A percentile compares a stretch with the other conserved stretches of the same genome.
These are phyloP conservation scores for Zoroaster sp. DNA, from an alignment of 53 echinoderm and acorn worm species.

Conservation along the genomic window DNA sequence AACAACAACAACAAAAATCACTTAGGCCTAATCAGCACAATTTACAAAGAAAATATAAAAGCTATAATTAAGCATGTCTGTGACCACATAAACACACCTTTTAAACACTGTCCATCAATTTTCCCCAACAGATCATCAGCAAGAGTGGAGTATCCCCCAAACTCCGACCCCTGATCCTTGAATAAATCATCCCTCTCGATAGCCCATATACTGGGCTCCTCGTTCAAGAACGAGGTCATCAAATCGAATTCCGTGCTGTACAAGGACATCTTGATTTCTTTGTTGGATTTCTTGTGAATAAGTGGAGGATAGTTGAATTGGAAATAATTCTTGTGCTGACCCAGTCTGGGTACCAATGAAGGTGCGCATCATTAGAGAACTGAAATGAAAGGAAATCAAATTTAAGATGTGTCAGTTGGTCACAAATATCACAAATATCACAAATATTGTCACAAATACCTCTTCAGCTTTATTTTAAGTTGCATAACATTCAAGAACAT, in stretches of 20 bases:
- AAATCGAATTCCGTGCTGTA: slow-evolving; percentile 49
- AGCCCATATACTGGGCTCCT: slow-evolving; percentile 56
- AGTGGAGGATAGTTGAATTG: not conserved
- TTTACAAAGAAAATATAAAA: not conserved
- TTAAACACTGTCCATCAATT: slow-evolving; percentile 3
- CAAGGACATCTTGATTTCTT: slow-evolving; percentile 32
- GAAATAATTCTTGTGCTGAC: slow-evolving; percentile 21
- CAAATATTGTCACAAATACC: too few relatives aligned
- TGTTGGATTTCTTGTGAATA: not conserved
- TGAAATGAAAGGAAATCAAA: not conserved
- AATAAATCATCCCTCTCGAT: slow-evolving; percentile 35
- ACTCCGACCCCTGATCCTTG: slow-evolving; percentile 27
- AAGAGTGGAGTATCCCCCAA: slow-evolving; percentile 10
- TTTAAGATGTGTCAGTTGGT: not conserved
- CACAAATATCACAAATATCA: too few relatives aligned
- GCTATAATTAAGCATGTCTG: too few relatives aligned
- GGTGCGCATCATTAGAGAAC: slow-evolving; percentile 17
- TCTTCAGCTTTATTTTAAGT: too few relatives aligned
- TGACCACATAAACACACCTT: too few relatives aligned
- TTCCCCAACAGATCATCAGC: slow-evolving; percentile 33
- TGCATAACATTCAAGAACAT: too few relatives aligned
- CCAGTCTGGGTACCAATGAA: slow-evolving; percentile 28
- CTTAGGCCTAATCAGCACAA: not conserved
- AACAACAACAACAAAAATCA: not conserved
- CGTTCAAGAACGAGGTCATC: slow-evolving; percentile 56